These are phyloP conservation scores for Myiothlypis coronata DNA, from an alignment of 2,797 vertebrate species.

Conservation along the genomic window DNA sequence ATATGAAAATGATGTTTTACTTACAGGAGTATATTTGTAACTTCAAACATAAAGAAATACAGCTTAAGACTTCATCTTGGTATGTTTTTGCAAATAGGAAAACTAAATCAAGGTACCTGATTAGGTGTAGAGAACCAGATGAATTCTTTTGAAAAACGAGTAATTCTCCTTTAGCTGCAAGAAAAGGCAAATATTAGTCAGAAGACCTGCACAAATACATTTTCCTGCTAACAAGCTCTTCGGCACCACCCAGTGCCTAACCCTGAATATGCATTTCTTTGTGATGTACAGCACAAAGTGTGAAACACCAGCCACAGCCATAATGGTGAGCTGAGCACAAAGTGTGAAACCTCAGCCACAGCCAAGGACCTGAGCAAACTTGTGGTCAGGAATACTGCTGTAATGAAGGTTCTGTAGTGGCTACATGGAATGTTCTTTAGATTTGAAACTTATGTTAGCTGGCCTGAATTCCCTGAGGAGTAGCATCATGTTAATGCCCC, in stretches of 20 bases:
- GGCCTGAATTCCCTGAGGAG: background rate
- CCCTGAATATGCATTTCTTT: background rate
- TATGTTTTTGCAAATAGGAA: background rate
- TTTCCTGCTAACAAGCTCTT: background rate
- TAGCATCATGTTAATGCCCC: background rate
- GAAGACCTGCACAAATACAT: rapidly evolving
- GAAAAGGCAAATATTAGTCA: background rate
- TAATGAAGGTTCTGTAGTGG: background rate
- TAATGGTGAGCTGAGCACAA: rapidly evolving
- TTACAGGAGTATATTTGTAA: background rate
- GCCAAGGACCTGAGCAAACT: background rate
- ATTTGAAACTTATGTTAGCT: background rate
- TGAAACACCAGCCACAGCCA: background rate
- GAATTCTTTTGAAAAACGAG: background rate
- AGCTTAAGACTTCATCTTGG: background rate
- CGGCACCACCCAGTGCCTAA: conserved; percentile 37
- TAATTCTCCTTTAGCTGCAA: background rate
- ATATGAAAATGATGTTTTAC: background rate
- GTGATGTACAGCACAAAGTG: rapidly evolving
- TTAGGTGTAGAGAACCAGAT: background rate
- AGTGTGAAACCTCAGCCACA: background rate
- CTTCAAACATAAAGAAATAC: background rate
- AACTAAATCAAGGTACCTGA: background rate
- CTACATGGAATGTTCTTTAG: background rate
- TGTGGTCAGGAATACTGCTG: background rate